These are phyloP conservation scores for Cyprinodon variegatus DNA, from an alignment of 2,113 vertebrate genomes.

Conservation along the genomic window DNA sequence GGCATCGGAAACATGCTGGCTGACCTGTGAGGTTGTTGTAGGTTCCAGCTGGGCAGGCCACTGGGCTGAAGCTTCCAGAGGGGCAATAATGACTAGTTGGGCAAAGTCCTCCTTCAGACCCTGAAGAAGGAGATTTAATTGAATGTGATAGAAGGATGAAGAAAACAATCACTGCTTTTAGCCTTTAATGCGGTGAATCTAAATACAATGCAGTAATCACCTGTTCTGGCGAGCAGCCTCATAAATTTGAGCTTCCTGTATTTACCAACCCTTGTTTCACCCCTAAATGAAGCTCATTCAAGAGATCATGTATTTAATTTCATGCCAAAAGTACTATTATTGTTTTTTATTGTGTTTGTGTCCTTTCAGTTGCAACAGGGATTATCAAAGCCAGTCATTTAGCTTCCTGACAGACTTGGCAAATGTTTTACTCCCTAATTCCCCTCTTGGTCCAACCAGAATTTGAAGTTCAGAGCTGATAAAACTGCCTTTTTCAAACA, in stretches of 20 bases:
- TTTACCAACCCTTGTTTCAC: slow-evolving; percentile 46
- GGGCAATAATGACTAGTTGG: slow-evolving; percentile 89
- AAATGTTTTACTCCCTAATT: too few species aligned
- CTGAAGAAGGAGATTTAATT: slow-evolving; percentile 56
- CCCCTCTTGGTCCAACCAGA: too few species aligned
- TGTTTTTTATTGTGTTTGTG: not conserved
- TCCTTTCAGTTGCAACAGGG: too few species aligned
- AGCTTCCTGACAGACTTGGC: too few species aligned
- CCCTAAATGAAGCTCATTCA: slow-evolving; percentile 25
- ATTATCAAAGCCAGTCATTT: too few species aligned
- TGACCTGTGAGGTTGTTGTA: slow-evolving; percentile 87
- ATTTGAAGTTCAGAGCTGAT: not conserved
- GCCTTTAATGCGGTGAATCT: slow-evolving; percentile 42
- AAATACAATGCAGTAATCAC: slow-evolving; percentile 51
- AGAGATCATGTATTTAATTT: slow-evolving; percentile 17
- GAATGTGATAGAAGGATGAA: slow-evolving; percentile 32
- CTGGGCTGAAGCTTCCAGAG: slow-evolving; percentile 76
- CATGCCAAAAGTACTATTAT: not conserved
- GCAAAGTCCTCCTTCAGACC: slow-evolving; percentile 79
- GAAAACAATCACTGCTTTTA: slow-evolving; percentile 37
- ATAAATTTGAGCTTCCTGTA: slow-evolving; percentile 32
- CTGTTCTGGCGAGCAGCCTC: slow-evolving; percentile 45
- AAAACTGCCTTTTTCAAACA: not conserved
- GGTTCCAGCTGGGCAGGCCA: slow-evolving; percentile 86
- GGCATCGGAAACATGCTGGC: slow-evolving; percentile 83